A percentile compares a stretch with the other conserved stretches of the same genome.
Evolutionary conservation across 2,888 invertebrate species (phyloP).

Genomic region (Rhaphigaster nebulosa): DNA sequence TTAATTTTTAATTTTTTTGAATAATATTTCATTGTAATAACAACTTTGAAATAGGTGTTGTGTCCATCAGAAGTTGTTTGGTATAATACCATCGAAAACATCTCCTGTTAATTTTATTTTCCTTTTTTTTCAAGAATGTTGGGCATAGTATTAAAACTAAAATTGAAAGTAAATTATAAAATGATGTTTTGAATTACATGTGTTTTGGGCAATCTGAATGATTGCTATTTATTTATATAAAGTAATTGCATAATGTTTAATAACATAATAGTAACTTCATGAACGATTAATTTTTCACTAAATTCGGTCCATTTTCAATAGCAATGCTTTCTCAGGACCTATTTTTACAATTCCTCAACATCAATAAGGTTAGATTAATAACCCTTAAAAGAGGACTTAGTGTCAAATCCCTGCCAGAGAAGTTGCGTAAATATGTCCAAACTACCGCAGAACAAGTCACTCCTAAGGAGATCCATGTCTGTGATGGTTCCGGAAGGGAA

Average conservation of each 20-base stretch:
- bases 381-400: background rate
- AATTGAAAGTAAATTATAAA: background rate
- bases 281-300: background rate
- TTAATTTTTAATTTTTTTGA: background rate
- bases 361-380: background rate
- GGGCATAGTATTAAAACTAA: background rate
- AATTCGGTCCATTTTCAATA: background rate
- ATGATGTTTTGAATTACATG: background rate
- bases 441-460: constrained; percentile 85
- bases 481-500: constrained; percentile 91
- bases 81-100: background rate
- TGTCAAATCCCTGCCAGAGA: background rate
- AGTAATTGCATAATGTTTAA: background rate
- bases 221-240: background rate
- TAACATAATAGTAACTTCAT: too few species aligned
- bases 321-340: background rate
- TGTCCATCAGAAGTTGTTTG: background rate
- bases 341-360: background rate
- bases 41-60: background rate
- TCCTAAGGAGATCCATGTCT: constrained; percentile 90
- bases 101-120: background rate
- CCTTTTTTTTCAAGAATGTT: background rate
- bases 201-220: background rate
- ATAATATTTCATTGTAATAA: background rate
- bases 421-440: constrained; percentile 72